Evolutionary conservation across 1,140 invertebrate species (phyloP).

Genomic region (Ectropis grisescens): DNA sequence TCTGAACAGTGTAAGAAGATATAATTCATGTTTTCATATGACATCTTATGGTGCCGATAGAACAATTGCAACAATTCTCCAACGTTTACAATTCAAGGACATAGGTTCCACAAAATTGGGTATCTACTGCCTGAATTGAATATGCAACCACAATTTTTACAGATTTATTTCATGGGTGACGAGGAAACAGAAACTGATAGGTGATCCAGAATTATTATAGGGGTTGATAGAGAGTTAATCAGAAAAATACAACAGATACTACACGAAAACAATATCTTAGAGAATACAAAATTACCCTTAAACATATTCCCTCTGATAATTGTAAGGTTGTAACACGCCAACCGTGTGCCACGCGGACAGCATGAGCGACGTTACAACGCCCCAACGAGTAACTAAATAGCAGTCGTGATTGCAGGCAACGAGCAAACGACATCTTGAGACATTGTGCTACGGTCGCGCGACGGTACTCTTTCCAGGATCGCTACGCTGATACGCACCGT

Average conservation of each 20-base stretch:
- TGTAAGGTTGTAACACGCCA: constrained; percentile 6
- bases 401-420: constrained; percentile 15
- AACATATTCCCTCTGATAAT: constrained; percentile 3
- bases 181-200: constrained; percentile 18
- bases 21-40: constrained; percentile 21
- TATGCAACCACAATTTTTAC: constrained; percentile 17
- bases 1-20: constrained; percentile 20
- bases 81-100: constrained; percentile 19
- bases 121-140: constrained; percentile 12
- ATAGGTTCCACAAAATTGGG: constrained; percentile 16
- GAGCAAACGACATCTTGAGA: constrained; percentile 16
- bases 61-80: constrained; percentile 17
- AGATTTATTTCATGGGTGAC: constrained; percentile 20
- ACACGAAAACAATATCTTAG: constrained; percentile 17
- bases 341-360: constrained; percentile 5
- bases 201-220: constrained; percentile 11
- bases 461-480: constrained; percentile 16
- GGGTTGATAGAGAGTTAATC: constrained; percentile 14
- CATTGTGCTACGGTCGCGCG: constrained; percentile 16
- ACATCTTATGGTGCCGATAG: constrained; percentile 21
- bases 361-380: not conserved
- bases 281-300: constrained; percentile 13
- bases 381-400: constrained; percentile 13
- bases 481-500: constrained; percentile 20
- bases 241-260: constrained; percentile 18